phyloP scores from a whole-genome alignment of 1,140 invertebrate genomes.

The Brachionus manjavacas region DNA sequence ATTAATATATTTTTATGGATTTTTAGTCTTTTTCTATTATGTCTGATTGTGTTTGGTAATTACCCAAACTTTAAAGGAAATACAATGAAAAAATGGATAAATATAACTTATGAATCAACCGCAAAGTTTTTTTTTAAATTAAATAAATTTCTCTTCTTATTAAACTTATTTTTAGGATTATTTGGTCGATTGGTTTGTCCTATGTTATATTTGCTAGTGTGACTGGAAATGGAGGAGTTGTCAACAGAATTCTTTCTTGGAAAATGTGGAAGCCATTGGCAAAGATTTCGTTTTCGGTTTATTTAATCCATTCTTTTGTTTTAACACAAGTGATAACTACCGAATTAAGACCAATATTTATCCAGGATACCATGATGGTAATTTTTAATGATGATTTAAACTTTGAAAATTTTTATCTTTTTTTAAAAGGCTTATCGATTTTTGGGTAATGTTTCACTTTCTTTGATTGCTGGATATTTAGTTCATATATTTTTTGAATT shows the following conservation, averaged over 20 bases:
- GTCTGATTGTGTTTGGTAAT: background rate
- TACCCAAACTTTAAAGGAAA: background rate
- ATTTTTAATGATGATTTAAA: background rate
- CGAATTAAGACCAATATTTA: background rate
- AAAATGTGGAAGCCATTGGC: slow-evolving; percentile 74
- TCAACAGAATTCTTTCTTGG: slow-evolving; percentile 71
- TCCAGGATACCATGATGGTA: background rate
- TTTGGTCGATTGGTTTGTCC: slow-evolving; percentile 7
- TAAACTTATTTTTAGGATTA: background rate
- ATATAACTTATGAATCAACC: background rate
- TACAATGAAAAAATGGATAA: background rate
- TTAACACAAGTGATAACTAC: background rate
- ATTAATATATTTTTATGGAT: background rate
- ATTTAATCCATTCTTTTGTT: slow-evolving; percentile 68
- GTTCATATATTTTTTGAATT: slow-evolving; percentile 14
- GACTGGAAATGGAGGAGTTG: background rate
- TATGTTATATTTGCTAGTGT: background rate
- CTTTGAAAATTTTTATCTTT: background rate
- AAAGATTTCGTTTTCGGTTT: slow-evolving; percentile 80
- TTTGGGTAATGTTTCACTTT: background rate
- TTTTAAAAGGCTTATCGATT: background rate
- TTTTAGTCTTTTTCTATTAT: background rate
- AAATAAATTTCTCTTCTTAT: background rate
- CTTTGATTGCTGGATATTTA: background rate
- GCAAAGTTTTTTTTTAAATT: background rate